phyloP scores from a whole-genome alignment of 2,113 vertebrate species.

The Zosterops pallidus region DNA sequence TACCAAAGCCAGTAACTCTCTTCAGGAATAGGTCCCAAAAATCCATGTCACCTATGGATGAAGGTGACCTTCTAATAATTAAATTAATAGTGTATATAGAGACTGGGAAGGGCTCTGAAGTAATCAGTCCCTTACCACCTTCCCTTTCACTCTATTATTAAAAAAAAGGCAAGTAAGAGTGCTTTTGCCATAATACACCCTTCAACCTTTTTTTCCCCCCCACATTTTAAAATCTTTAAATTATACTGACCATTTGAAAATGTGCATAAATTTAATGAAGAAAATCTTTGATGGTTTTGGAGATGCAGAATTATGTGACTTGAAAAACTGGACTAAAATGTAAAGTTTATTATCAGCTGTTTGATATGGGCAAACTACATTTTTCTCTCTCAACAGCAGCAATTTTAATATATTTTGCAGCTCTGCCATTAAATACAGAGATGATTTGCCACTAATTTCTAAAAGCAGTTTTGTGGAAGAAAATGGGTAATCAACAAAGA shows the following conservation, averaged over 20 bases:
- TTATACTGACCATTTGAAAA: background rate
- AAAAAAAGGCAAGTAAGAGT: background rate
- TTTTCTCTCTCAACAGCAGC: background rate
- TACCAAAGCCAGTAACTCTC: background rate
- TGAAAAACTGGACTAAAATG: background rate
- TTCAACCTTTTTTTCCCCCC: background rate
- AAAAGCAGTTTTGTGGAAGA: conserved; percentile 25
- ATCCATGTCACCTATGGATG: background rate
- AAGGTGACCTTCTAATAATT: background rate
- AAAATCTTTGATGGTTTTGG: background rate
- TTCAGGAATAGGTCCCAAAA: background rate
- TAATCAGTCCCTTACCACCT: background rate
- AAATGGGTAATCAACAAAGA: conserved; percentile 49
- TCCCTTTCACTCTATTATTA: background rate
- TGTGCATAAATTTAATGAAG: background rate
- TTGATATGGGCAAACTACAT: background rate
- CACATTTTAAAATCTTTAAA: background rate
- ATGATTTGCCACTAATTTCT: conserved; percentile 28
- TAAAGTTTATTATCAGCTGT: background rate
- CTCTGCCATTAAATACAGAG: conserved; percentile 29
- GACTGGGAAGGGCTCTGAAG: background rate
- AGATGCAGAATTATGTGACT: background rate
- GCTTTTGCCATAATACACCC: background rate
- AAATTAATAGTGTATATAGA: background rate
- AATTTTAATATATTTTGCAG: conserved; percentile 11